Base-by-base conservation (phyloP, 2,888 invertebrate species). In the Macrophya annulata region DNA sequence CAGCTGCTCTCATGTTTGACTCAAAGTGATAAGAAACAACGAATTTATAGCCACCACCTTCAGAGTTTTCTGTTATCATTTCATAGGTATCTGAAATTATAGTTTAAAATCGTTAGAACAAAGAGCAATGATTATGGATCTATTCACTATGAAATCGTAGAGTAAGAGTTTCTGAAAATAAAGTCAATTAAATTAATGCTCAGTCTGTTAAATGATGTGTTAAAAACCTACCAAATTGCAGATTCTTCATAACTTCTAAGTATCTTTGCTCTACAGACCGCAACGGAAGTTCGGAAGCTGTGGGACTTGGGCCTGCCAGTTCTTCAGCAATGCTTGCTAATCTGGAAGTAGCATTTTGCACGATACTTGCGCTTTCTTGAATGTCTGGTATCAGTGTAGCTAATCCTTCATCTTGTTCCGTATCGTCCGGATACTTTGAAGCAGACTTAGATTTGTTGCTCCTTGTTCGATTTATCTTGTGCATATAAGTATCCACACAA, bases 401-500 rank as follows among this genome's bases (percentile, higher is more conserved):
- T 79, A 98, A 94, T 0, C 98, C 98, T 92, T 98, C 98, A 90
- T 98, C 98, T 88, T 98, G 97, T 89, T 98, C 98, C 45, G 96
- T 96, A 87, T 98, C 96, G 59, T 96, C 96, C 83, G 92, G 90
- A 86, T 91, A 92, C 71, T 93, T 94, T 25, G 91, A 88, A 2
- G 89, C 87, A 9, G 89, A 68, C 71, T 93, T 92, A 6, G 91
- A 89, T 72, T 92, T 93, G 51, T 85, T 88, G 10, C 90, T 91
- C 12, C 92, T 90, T 0, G 93, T 92, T 25, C 93, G 91, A 86
- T 96, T 97, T 84, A 98, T 95, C 90, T 98, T 96, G 89, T 96
- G 97, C 48, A 98, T 97, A 93, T 99, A 99, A 0, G 98, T 98
- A 94, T 98, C 98, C 87, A 99, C 98, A 93, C 98, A 98, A 84